Conservation (phyloP, 2,888 invertebrate genomes). For the Drosophila merina region DNA sequence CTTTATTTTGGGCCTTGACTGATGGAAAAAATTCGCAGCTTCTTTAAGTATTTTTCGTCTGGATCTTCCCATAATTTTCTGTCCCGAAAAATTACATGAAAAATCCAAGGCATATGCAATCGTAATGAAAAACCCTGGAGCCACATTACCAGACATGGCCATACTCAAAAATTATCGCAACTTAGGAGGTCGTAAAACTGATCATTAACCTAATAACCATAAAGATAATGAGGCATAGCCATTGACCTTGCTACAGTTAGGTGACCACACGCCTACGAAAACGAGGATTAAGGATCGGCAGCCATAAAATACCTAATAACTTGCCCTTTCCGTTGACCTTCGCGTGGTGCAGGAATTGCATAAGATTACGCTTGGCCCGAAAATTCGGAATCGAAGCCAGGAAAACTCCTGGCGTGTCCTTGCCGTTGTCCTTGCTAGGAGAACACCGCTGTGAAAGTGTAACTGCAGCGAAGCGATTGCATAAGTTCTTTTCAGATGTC, state of each 20-base stretch:
- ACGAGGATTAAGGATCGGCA: constrained; percentile 38
- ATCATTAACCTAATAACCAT: constrained; percentile 60
- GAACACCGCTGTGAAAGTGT: constrained; percentile 50
- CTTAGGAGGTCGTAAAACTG: constrained; percentile 58
- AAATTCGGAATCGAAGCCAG: constrained; percentile 16
- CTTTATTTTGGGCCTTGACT: background rate
- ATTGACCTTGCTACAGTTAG: constrained; percentile 72
- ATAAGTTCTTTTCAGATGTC: constrained; percentile 56
- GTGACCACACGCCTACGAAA: constrained; percentile 49
- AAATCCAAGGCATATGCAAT: constrained; percentile 43
- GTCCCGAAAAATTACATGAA: background rate
- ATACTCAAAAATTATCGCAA: constrained; percentile 16
- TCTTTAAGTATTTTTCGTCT: background rate
- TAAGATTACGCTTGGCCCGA: constrained; percentile 56
- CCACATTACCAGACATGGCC: background rate
- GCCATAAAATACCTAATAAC: constrained; percentile 48
- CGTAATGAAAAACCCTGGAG: constrained; percentile 38
- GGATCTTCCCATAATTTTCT: background rate
- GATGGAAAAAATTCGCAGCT: background rate
- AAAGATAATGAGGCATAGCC: constrained; percentile 22
- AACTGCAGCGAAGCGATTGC: constrained; percentile 62
- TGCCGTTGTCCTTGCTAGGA: constrained; percentile 49
- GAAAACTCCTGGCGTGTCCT: constrained; percentile 34
- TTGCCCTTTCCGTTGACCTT: constrained; percentile 71
- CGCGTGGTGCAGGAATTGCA: constrained; percentile 53